Conservation (phyloP, 64 coral and sea anemone genomes). For the Orbicella faveolata region DNA sequence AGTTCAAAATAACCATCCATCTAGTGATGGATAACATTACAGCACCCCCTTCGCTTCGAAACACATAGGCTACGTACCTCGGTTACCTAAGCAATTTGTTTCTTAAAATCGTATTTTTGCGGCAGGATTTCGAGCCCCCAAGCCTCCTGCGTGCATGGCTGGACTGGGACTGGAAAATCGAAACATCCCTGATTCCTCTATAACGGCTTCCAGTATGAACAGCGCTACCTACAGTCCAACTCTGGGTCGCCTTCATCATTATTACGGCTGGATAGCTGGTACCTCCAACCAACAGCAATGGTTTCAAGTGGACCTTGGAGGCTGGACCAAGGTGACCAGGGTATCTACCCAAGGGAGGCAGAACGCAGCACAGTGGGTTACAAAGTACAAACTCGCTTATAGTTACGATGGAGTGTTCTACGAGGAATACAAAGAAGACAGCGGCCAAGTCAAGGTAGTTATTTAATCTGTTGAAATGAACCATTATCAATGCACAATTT, state of each 20-base stretch:
- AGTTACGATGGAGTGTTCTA: slow-evolving; percentile 48
- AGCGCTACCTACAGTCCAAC: slow-evolving; percentile 3
- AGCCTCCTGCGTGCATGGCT: slow-evolving; percentile 8
- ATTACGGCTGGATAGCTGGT: slow-evolving; percentile 24
- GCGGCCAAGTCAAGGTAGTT: background rate
- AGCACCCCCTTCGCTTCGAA: no score
- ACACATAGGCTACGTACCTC: no score
- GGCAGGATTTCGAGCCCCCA: slow-evolving; percentile 9
- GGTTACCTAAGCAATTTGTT: background rate
- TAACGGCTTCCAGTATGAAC: slow-evolving; percentile 14
- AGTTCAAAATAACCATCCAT: no score
- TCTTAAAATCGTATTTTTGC: background rate
- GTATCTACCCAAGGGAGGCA: slow-evolving; percentile 35
- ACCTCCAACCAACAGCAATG: slow-evolving; percentile 22
- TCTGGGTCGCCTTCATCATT: slow-evolving; percentile 10
- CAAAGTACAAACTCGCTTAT: slow-evolving; percentile 27
- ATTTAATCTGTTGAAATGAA: no score
- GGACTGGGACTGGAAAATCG: slow-evolving; percentile 24
- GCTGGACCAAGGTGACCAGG: slow-evolving; percentile 29
- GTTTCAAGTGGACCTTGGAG: slow-evolving; percentile 50
- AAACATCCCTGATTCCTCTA: slow-evolving; percentile 17
- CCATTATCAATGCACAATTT: no score
- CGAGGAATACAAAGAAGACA: background rate
- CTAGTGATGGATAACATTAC: no score
- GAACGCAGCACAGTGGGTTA: slow-evolving; percentile 32